Percentiles rank a stretch among this genome's conserved stretches.
phyloP scores from a whole-genome alignment of 2,888 invertebrate species.

The Catocala nupta region DNA sequence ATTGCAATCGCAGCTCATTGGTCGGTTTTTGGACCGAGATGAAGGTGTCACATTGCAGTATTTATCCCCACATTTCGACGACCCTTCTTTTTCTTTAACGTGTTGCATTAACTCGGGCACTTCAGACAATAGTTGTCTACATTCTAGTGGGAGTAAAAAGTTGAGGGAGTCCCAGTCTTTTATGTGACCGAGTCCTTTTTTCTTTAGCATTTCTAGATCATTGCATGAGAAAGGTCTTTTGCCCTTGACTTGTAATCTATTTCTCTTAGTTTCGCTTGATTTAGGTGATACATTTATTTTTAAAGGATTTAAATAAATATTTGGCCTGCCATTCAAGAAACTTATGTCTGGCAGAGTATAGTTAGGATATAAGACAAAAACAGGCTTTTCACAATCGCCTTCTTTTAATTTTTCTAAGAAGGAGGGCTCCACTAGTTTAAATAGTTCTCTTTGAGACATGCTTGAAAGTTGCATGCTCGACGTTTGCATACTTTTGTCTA shows the following conservation, averaged over 20 bases:
- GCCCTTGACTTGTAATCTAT: slow-evolving; percentile 74
- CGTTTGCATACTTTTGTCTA: slow-evolving; percentile 93
- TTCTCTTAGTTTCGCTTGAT: slow-evolving; percentile 75
- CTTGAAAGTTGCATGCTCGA: slow-evolving; percentile 82
- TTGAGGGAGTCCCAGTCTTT: slow-evolving; percentile 98
- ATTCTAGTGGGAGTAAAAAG: slow-evolving; percentile 95
- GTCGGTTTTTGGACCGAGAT: slow-evolving; percentile 87
- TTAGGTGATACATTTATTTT: slow-evolving; percentile 83
- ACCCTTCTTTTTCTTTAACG: slow-evolving; percentile 85
- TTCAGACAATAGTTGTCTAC: slow-evolving; percentile 92
- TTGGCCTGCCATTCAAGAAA: slow-evolving; percentile 89
- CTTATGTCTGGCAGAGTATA: slow-evolving; percentile 96
- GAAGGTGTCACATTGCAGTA: slow-evolving; percentile 80
- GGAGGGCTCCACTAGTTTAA: slow-evolving; percentile 90
- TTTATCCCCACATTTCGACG: slow-evolving; percentile 71
- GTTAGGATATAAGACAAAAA: slow-evolving; percentile 96
- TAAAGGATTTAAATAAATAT: slow-evolving; percentile 92
- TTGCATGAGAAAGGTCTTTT: slow-evolving; percentile 92
- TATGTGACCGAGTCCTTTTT: slow-evolving; percentile 94
- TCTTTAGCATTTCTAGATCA: slow-evolving; percentile 93
- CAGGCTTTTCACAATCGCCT: slow-evolving; percentile 90
- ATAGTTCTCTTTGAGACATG: slow-evolving; percentile 79
- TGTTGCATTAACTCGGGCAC: slow-evolving; percentile 92
- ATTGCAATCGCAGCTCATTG: slow-evolving; percentile 88
- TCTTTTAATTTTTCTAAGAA: slow-evolving; percentile 90